A percentile compares a stretch with the other conserved stretches of the same genome.
phyloP scores from a whole-genome alignment of 2,888 invertebrate genomes.

The Orchesellides sinensis region DNA sequence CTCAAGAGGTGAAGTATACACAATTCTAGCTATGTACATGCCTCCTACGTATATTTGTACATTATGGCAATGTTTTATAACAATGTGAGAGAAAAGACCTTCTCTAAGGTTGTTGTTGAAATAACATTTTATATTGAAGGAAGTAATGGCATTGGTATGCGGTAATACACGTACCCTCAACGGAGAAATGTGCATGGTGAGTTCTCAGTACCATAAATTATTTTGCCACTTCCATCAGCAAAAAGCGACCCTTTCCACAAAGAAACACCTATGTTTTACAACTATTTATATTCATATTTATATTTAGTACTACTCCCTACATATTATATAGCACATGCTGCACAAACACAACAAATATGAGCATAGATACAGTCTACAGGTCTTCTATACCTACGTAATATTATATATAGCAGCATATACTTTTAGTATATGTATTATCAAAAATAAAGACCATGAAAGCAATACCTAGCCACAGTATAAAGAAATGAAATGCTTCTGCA shows the following conservation, averaged over 20 bases:
- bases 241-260: neutral
- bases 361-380: too few relatives aligned
- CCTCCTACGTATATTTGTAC: neutral
- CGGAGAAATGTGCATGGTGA: constrained; percentile 45
- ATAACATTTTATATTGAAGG: constrained; percentile 11
- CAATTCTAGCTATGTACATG: neutral
- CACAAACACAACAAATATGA: neutral
- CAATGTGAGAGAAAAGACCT: neutral
- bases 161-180: constrained; percentile 30
- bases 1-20: neutral
- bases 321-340: neutral
- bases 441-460: neutral
- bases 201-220: constrained; percentile 74
- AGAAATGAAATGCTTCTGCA: neutral
- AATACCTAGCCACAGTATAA: neutral
- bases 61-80: constrained; percentile 6
- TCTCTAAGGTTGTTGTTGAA: neutral
- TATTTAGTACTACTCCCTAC: neutral
- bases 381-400: too few relatives aligned
- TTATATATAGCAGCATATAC: too few relatives aligned
- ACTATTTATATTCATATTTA: constrained; percentile 1
- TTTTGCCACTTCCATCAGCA: constrained; percentile 72
- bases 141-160: constrained; percentile 41
- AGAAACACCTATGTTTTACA: constrained; percentile 9
- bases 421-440: too few relatives aligned